These are phyloP conservation scores for Girardinus metallicus DNA, from an alignment of 2,797 vertebrate species.

Conservation along the genomic window DNA sequence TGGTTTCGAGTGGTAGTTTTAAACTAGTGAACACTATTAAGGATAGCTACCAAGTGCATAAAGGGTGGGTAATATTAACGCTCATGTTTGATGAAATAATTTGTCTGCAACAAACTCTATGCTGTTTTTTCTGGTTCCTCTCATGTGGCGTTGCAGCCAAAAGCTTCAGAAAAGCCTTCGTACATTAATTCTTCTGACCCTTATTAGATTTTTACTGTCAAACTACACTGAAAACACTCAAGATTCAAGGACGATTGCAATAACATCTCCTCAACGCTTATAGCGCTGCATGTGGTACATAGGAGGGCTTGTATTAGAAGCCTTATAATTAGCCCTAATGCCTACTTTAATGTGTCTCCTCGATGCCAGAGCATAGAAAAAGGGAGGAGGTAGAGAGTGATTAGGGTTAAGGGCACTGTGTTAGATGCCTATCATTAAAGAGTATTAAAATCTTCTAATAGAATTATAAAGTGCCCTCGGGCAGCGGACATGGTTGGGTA, in stretches of 20 bases:
- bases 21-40: conserved; percentile 24
- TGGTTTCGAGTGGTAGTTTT: conserved; percentile 30
- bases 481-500: conserved; percentile 31
- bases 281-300: neutral
- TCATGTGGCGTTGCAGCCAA: conserved; percentile 49
- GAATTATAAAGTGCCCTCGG: conserved; percentile 68
- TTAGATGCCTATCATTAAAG: conserved; percentile 72
- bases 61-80: neutral
- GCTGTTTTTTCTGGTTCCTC: conserved; percentile 33
- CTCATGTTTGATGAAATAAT: conserved; percentile 2
- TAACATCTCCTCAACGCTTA: conserved; percentile 18
- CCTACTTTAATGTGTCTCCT: conserved; percentile 24
- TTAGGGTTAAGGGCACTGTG: conserved; percentile 55
- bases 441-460: conserved; percentile 73
- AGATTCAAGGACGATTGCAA: conserved; percentile 27
- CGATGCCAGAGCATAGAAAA: conserved; percentile 39
- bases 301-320: conserved; percentile 7
- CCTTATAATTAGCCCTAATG: neutral
- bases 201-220: conserved; percentile 9
- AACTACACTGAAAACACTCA: conserved; percentile 44
- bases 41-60: conserved; percentile 18
- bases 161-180: conserved; percentile 45
- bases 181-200: conserved; percentile 8
- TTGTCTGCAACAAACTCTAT: neutral
- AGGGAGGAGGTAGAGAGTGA: conserved; percentile 26